Evolutionary conservation across 2,113 vertebrate species (phyloP).

Genomic region (Halcyon senegalensis): DNA sequence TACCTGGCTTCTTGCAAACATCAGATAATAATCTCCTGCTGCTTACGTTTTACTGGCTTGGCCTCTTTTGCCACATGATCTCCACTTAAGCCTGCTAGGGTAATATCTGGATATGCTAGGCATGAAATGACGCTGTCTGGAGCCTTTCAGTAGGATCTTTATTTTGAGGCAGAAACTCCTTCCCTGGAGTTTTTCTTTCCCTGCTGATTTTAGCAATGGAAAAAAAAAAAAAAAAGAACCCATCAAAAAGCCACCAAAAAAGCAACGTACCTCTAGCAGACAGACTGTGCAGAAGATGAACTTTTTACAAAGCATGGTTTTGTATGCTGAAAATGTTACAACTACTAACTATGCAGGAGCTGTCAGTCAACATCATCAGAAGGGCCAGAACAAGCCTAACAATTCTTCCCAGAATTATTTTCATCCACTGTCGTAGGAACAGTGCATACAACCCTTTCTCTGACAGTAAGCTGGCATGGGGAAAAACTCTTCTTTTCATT

Average conservation of each 20-base stretch:
- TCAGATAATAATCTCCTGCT: conserved; percentile 8
- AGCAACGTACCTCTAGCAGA: not conserved
- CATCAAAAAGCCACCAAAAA: not conserved
- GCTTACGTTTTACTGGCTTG: not conserved
- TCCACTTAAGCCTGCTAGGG: not conserved
- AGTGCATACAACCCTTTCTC: not conserved
- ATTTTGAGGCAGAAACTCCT: not conserved
- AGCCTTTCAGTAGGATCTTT: not conserved
- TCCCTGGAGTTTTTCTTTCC: not conserved
- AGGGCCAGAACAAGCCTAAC: not conserved
- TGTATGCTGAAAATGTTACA: not conserved
- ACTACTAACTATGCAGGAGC: not conserved
- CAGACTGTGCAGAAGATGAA: not conserved
- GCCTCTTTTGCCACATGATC: not conserved
- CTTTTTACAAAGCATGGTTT: not conserved
- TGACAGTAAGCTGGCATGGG: not conserved
- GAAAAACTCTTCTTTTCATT: not conserved
- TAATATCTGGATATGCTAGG: not conserved
- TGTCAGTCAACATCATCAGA: not conserved
- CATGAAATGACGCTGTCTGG: fast-evolving
- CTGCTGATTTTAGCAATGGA: not conserved
- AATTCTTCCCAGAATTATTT: not conserved
- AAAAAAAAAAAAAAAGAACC: not conserved
- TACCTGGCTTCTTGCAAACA: not conserved
- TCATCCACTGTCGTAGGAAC: not conserved